Base-by-base conservation (phyloP, 2,888 invertebrate genomes). In the Ganaspis brasiliensis region DNA sequence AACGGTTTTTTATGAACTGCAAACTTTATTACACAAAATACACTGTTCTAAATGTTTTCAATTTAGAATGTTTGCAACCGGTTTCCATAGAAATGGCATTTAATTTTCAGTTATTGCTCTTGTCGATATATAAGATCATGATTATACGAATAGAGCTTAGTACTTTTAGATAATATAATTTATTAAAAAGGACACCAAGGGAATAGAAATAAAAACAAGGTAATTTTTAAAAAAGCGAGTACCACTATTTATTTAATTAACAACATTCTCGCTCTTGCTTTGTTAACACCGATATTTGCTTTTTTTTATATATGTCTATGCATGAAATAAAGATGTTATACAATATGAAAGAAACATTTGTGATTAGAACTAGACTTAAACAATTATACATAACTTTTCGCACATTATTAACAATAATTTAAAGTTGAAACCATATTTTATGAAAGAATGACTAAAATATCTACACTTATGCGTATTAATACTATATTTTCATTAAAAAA, bases 161-260 rank as follows among this genome's bases (percentile, higher is more conserved):
- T 31, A 31, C 6, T 31, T 31, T 31, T 31, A 31, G 6, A 31
- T 2, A 31, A 31, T 31, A 31, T 6, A 31, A 31, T 31, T 31
- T 31, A 31, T 6, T 31, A 31, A 4, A 31, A 31, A 4, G 3
- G 31, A 31, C 6, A 31, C 2, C 16, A 6, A 19, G 9, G 19
- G 16, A 19, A 52, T 8, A 52, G 19, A 52, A 52, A 3, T 19
- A 52, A 9, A 16, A 52, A 52, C 52, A 52, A 16, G 9, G 9
- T 9, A 52, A 52, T 52, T 16, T 52, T 9, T 52, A 9, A 9
- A 52, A 52, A 52, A 52, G 52, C 16, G 16, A 52, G 19, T 21
- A 21, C 52, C 19, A 52, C 52, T 52, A 19, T 52, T 52, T 52
- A 52, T 52, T 52, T 52, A 9, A 52, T 52, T 19, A 52, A 52